phyloP scores from a whole-genome alignment of 2,888 invertebrate species.

The Tetragnatha montana region DNA sequence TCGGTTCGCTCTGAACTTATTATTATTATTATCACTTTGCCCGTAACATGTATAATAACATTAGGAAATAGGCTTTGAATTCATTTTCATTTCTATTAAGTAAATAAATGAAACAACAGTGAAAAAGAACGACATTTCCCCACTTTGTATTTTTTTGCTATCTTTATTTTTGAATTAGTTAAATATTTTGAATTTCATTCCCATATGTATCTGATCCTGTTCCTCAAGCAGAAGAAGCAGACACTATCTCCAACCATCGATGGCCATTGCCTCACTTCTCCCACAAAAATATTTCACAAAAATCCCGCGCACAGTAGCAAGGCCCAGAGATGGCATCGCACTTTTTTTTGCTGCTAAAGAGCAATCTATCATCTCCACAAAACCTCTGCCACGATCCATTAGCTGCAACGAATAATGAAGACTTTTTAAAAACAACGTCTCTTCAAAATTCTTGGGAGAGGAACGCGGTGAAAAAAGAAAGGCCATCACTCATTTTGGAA shows the following conservation, averaged over 20 bases:
- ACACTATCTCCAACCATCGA: neutral
- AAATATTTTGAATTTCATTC: too few relatives aligned
- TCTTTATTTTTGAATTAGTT: too few relatives aligned
- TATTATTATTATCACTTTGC: too few relatives aligned
- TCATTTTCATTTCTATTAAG: too few relatives aligned
- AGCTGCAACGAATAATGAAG: neutral
- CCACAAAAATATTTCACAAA: neutral
- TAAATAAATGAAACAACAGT: too few relatives aligned
- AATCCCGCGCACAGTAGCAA: neutral
- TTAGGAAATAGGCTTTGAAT: too few relatives aligned
- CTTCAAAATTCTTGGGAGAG: neutral
- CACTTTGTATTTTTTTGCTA: too few relatives aligned
- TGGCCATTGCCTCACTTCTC: neutral
- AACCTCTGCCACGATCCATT: neutral
- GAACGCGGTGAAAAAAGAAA: neutral
- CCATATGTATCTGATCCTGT: too few relatives aligned
- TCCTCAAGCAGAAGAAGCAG: too few relatives aligned
- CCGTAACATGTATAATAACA: too few relatives aligned
- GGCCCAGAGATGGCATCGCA: neutral
- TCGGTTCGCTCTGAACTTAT: too few relatives aligned
- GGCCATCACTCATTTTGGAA: slow-evolving; percentile 22
- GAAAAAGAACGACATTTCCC: too few relatives aligned
- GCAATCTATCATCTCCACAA: neutral
- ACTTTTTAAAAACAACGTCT: neutral
- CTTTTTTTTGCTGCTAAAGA: neutral